Percentiles rank a stretch among this genome's conserved stretches.
Evolutionary conservation across 2,113 vertebrate species (phyloP).

Genomic region (Carlito syrichta): DNA sequence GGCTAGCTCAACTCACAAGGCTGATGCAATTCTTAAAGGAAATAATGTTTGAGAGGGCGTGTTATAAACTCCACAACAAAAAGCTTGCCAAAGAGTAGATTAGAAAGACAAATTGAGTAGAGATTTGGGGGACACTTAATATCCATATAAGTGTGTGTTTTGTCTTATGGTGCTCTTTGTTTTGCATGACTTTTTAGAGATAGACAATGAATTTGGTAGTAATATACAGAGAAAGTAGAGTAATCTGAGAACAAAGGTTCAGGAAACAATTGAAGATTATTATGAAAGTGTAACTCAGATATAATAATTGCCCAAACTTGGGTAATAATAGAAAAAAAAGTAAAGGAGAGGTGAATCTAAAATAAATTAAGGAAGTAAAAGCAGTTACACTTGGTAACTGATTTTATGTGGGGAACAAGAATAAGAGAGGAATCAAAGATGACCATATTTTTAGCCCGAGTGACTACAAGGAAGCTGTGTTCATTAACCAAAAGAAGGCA

Average conservation of each 20-base stretch:
- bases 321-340: neutral
- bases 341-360: neutral
- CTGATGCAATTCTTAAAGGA: neutral
- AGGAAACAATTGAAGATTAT: fast-evolving
- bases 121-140: too few relatives aligned
- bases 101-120: neutral
- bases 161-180: neutral
- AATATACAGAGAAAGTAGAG: neutral
- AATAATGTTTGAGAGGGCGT: neutral
- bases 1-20: neutral
- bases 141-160: fast-evolving
- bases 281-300: neutral
- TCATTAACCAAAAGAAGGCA: neutral
- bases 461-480: neutral
- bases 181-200: neutral
- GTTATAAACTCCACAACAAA: neutral
- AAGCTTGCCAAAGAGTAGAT: neutral
- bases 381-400: neutral
- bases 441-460: neutral
- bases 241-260: neutral
- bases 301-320: neutral
- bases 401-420: neutral
- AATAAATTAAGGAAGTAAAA: neutral
- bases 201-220: neutral
- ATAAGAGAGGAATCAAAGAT: neutral